Evolutionary conservation across 2,113 vertebrate genomes (phyloP), one percentile per base, ranked within the genome.

Genomic region (Geococcyx californianus): DNA sequence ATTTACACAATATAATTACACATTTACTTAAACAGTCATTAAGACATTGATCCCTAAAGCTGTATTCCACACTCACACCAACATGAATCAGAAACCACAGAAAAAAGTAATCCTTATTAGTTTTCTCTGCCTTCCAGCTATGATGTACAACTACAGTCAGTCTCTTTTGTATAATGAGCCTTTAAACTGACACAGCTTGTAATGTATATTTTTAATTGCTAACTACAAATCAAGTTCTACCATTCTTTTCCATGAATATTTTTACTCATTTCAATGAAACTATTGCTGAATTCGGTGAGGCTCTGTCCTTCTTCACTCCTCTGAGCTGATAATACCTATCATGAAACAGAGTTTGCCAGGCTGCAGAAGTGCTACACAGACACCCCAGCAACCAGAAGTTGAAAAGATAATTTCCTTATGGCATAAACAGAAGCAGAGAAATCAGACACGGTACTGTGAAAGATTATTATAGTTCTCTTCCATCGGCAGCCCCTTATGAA

Each of bases 81-180:
- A 70, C 34, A 93, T 36, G 12, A 94, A 84, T 68, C 44, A 91
- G 77, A 92, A 93, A 91, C 28, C 66, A 68, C 31, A 87, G n/a
- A 72, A 60, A 84, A 64, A 86, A 69, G 34, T 44, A 90, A 92
- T 51, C 8, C 10, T 20, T 7, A 3, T 14, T 47, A 64, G 52
- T 72, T 52, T 40, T 25, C 62, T 74, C 38, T 59, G 23, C 73
- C 91, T 91, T 84, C 66, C 54, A 76, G 89, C 89, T 78, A 86
- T 5, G 4, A 74, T 0, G 0, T 44, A 79, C 62, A 82, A 74
- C 60, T 80, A 66, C 54, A 92, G 83, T 20, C 15, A 34, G 70
- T 19, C 62, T 66, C 44, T 81, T 89, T 52, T 60, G 31, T 64
- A 76, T 69, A 89, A 93, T 17, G 5, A 89, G 49, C 18, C 18